A percentile compares a stretch with the other conserved stretches of the same genome.
Conservation (phyloP, 2,888 invertebrate species). For the Cosmia pyralina region DNA sequence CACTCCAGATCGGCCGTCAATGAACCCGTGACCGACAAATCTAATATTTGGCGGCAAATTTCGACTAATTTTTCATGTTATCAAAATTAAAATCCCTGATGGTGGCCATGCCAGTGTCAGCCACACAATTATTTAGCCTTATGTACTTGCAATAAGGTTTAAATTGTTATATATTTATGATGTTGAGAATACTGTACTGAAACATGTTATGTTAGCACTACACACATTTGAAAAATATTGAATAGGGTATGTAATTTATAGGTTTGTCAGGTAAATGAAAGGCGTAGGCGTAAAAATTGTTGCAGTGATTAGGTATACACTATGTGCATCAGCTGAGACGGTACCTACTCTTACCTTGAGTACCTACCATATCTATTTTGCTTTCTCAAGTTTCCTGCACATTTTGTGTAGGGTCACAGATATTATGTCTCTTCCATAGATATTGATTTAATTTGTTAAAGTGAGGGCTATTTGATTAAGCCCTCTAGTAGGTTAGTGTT, state of each 20-base stretch:
- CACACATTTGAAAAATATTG: slow-evolving; percentile 28
- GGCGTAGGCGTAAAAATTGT: slow-evolving; percentile 2
- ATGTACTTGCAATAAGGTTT: slow-evolving; percentile 12
- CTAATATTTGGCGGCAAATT: too few species aligned
- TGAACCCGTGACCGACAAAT: too few species aligned
- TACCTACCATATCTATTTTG: slow-evolving; percentile 2
- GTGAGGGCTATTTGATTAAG: background rate
- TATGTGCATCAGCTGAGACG: slow-evolving; percentile 36
- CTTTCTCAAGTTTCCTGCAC: background rate
- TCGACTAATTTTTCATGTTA: too few species aligned
- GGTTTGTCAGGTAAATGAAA: slow-evolving; percentile 15
- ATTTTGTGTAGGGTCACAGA: slow-evolving; percentile 20
- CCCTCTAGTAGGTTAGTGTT: slow-evolving; percentile 8
- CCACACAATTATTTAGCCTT: slow-evolving; percentile 17
- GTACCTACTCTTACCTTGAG: background rate
- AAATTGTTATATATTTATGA: slow-evolving; percentile 49
- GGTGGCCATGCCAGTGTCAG: too few species aligned
- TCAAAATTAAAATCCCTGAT: too few species aligned
- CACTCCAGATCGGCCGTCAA: too few species aligned
- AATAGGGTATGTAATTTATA: slow-evolving; percentile 26
- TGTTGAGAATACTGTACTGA: slow-evolving; percentile 54
- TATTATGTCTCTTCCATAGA: slow-evolving; percentile 19
- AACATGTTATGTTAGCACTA: slow-evolving; percentile 23
- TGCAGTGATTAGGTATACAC: slow-evolving; percentile 37
- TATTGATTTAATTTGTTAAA: slow-evolving; percentile 2